Evolutionary conservation across 2,888 invertebrate genomes (phyloP).

Genomic region (Drosophila vallismaia): DNA sequence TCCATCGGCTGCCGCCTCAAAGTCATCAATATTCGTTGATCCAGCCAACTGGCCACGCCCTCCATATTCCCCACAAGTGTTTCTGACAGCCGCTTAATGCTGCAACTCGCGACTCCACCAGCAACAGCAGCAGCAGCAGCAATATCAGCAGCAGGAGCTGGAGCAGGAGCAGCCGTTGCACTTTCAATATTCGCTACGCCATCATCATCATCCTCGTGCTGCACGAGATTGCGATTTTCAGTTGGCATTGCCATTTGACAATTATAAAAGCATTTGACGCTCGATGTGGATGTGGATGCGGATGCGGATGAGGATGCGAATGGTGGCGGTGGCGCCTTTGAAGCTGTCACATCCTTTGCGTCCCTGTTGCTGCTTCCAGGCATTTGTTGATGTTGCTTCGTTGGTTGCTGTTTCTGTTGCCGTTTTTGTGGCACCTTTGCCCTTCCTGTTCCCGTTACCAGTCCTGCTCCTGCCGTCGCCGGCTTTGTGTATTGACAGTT

Average conservation of each 20-base stretch:
- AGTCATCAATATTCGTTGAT: conserved; percentile 80
- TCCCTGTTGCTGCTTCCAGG: conserved; percentile 5
- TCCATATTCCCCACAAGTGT: conserved; percentile 72
- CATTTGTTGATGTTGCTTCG: conserved; percentile 11
- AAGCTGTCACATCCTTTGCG: conserved; percentile 54
- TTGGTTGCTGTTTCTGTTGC: conserved; percentile 15
- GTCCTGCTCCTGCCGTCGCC: conserved; percentile 20
- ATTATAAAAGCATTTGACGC: conserved; percentile 80
- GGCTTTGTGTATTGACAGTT: conserved; percentile 66
- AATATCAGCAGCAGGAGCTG: conserved; percentile 13
- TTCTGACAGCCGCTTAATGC: conserved; percentile 69
- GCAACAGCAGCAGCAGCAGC: conserved; percentile 16
- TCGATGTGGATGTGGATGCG: conserved; percentile 20
- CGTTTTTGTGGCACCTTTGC: conserved; percentile 27
- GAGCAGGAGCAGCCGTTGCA: conserved; percentile 37
- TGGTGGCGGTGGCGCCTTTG: conserved; percentile 41
- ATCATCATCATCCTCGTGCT: conserved; percentile 27
- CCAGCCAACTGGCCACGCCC: conserved; percentile 53
- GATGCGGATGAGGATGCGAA: not conserved
- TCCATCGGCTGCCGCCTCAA: conserved; percentile 48
- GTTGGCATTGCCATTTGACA: conserved; percentile 68
- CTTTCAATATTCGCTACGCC: conserved; percentile 64
- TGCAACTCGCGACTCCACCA: conserved; percentile 18
- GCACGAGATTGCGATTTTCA: conserved; percentile 13
- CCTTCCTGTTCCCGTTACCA: conserved; percentile 3